A percentile compares a stretch with the other conserved stretches of the same genome.
Evolutionary conservation across 2,113 vertebrate genomes (phyloP).

Genomic region (Stegastes partitus): DNA sequence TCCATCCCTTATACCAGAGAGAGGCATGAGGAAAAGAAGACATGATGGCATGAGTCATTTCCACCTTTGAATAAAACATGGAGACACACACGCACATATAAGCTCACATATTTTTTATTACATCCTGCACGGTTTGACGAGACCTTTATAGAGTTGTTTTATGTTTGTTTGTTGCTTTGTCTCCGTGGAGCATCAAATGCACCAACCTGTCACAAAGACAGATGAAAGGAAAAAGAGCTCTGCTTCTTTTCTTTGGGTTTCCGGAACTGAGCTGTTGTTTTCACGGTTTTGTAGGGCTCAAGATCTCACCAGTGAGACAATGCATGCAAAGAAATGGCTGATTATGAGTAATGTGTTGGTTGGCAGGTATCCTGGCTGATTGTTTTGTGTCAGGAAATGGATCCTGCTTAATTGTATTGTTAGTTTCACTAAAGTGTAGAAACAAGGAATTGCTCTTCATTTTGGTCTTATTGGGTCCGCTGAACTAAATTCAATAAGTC

Average conservation of each 20-base stretch:
- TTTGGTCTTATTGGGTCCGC: too few species aligned
- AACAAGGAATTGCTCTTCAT: neutral
- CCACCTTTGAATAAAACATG: slow-evolving; percentile 14
- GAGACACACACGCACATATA: slow-evolving; percentile 1
- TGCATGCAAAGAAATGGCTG: neutral
- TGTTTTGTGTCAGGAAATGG: slow-evolving; percentile 9
- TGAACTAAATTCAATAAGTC: too few species aligned
- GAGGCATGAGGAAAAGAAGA: neutral
- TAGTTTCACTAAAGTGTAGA: neutral
- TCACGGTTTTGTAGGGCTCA: neutral
- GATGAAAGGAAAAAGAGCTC: slow-evolving; percentile 43
- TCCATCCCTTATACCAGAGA: neutral
- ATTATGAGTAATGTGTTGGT: neutral
- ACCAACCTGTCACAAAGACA: slow-evolving; percentile 17
- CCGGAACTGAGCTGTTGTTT: slow-evolving; percentile 19
- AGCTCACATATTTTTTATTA: slow-evolving; percentile 10
- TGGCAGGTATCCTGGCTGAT: slow-evolving; percentile 9
- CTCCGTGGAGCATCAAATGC: slow-evolving; percentile 18
- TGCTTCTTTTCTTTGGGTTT: slow-evolving; percentile 43
- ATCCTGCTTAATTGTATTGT: neutral
- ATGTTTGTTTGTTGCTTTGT: slow-evolving; percentile 35
- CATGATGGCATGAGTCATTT: neutral
- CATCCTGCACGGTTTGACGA: slow-evolving; percentile 7
- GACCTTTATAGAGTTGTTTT: slow-evolving; percentile 32
- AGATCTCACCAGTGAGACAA: slow-evolving; percentile 1